Evolutionary conservation across 1,140 invertebrate species (phyloP).

Genomic region (Drosophila mayri): DNA sequence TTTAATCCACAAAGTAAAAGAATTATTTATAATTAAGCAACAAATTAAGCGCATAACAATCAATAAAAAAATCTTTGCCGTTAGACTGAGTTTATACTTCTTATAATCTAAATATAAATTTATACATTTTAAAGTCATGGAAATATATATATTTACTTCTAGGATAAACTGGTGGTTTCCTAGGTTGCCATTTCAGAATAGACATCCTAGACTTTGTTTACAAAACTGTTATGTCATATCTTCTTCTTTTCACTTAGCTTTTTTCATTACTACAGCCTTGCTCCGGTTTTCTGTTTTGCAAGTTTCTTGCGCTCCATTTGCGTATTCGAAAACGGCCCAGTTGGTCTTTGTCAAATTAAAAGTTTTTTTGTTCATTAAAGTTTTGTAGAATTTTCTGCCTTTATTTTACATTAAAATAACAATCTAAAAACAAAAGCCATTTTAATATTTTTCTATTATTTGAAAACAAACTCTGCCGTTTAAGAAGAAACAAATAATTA

Average conservation of each 20-base stretch:
- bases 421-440: neutral
- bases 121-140: conserved; percentile 34
- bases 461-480: neutral
- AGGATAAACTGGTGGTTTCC: conserved; percentile 75
- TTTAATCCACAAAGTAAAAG: conserved; percentile 17
- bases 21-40: conserved; percentile 77
- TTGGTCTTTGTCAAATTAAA: neutral
- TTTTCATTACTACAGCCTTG: neutral
- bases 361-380: neutral
- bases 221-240: conserved; percentile 10
- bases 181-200: conserved; percentile 47
- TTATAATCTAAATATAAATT: conserved; percentile 24
- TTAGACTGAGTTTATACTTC: conserved; percentile 50
- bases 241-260: neutral
- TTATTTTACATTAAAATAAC: conserved; percentile 1
- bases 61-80: conserved; percentile 67
- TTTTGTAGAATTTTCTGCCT: no score
- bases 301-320: neutral
- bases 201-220: conserved; percentile 12
- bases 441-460: neutral
- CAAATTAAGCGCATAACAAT: conserved; percentile 78
- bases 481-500: neutral
- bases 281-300: neutral
- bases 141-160: conserved; percentile 35
- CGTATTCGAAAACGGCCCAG: neutral